Evolutionary conservation across 2,888 invertebrate species (phyloP).

Genomic region (Aleiodes testaceus): DNA sequence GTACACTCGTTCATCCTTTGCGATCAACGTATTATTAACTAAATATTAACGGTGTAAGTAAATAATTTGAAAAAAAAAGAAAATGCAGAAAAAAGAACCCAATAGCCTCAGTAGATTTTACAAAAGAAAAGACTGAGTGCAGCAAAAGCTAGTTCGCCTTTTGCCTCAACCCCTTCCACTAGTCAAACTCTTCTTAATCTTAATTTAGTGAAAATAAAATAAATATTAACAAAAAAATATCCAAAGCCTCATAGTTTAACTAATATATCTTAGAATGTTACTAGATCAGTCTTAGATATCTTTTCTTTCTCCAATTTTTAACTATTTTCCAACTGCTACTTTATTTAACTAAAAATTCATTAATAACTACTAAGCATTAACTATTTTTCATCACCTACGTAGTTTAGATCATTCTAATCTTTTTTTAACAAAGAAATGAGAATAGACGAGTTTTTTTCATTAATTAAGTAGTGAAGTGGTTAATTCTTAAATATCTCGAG

Average conservation of each 20-base stretch:
- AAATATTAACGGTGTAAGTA: slow-evolving; percentile 55
- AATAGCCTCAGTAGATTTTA: slow-evolving; percentile 19
- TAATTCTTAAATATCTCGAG: no score
- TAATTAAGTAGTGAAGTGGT: no score
- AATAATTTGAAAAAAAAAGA: slow-evolving; percentile 33
- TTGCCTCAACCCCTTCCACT: slow-evolving; percentile 60
- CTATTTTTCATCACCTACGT: slow-evolving; percentile 34
- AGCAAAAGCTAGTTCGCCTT: slow-evolving; percentile 63
- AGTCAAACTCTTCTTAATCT: slow-evolving; percentile 35
- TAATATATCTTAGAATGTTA: slow-evolving; percentile 45
- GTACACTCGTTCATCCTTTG: slow-evolving; percentile 55
- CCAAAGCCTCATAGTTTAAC: slow-evolving; percentile 12
- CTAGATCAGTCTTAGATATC: slow-evolving; percentile 55
- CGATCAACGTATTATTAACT: slow-evolving; percentile 50
- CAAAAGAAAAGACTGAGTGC: slow-evolving; percentile 9
- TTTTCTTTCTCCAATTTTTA: slow-evolving; percentile 34
- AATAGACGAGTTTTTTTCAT: slow-evolving; percentile 23
- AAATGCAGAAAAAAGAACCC: not conserved
- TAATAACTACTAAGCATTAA: slow-evolving; percentile 41
- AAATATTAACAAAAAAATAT: slow-evolving; percentile 17
- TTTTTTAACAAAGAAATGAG: slow-evolving; percentile 21
- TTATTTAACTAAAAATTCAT: slow-evolving; percentile 39
- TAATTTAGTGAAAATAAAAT: slow-evolving; percentile 12
- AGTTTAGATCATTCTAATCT: slow-evolving; percentile 31
- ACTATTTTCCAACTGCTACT: slow-evolving; percentile 43